phyloP scores from a whole-genome alignment of 2,888 invertebrate genomes.

The Dysmachus trigonus region DNA sequence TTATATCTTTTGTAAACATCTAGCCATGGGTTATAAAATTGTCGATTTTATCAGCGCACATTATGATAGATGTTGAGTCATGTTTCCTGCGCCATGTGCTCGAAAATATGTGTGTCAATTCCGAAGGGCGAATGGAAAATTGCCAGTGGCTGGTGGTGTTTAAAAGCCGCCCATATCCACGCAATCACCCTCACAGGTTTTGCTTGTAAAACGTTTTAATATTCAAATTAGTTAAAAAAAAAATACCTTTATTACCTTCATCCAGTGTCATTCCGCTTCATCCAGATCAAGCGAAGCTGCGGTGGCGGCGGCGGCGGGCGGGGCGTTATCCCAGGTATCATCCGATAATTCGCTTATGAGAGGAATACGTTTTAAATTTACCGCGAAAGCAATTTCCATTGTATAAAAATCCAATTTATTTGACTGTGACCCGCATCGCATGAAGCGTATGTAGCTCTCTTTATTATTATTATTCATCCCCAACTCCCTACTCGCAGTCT shows the following conservation, averaged over 20 bases:
- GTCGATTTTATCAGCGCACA: neutral
- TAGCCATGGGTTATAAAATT: neutral
- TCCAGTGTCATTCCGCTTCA: neutral
- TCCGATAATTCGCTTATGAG: slow-evolving; percentile 9
- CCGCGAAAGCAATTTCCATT: neutral
- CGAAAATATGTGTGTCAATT: neutral
- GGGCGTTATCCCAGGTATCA: neutral
- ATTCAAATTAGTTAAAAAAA: neutral
- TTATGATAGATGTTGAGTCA: neutral
- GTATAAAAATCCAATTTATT: slow-evolving; percentile 23
- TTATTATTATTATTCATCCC: neutral
- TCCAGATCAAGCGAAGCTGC: neutral
- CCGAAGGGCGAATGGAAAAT: neutral
- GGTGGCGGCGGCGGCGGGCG: neutral
- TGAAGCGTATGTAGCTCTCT: neutral
- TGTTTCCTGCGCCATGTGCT: neutral
- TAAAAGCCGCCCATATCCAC: neutral
- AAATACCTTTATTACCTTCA: neutral
- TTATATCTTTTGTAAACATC: neutral
- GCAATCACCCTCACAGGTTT: neutral
- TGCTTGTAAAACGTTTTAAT: neutral
- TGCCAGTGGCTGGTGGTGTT: neutral
- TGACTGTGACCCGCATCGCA: neutral
- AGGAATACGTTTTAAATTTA: slow-evolving; percentile 10
- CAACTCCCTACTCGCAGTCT: neutral